Base-by-base conservation (phyloP, 2,113 vertebrate genomes). In the Ardeotis arabs region DNA sequence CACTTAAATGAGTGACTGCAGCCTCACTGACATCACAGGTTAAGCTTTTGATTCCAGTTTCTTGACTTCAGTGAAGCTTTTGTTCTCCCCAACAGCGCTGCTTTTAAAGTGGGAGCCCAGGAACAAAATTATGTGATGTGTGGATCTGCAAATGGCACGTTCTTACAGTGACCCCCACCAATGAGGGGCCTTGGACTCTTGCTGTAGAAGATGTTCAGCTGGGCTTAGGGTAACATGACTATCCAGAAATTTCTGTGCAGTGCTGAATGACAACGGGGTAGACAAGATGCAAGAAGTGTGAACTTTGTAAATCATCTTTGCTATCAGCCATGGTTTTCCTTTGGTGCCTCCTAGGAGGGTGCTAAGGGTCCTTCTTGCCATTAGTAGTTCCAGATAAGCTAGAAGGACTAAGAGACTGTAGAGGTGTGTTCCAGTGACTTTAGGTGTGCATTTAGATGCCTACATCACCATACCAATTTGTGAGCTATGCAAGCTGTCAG, bases 261-360 rank as follows among this genome's bases (percentile, higher is more conserved):
- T 6, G 33, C 27, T 44, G 47, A 49, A 16, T 5, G 52, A 14
- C 19, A 9, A 3, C 0, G 4, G 12, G 16, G 20, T 19, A 31
- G 27, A 6, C 12, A 37, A 59, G n/a, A 4, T 17, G 3, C 1
- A 8, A 12, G 44, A n/a, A 14, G 4, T 1, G 33, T 2, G 59
- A 55, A 49, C 37, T 45, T 44, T 60, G 23, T 29, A 14, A 41
- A 8, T 59, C 5, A 4, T 49, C 24, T 49, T 41, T 53, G 10
- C 25, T 35, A 2, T 20, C 17, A 23, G 12, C 24, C 4, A 1
- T 17, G 24, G 31, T 10, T 55, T 63, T 59, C 18, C 11, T 52
- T 60, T 18, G 37, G 41, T 29, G 73, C 35, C 8, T 31, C 23
- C 18, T 19, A 17, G 50, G 33, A 28, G 41, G 41, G 50, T 14